Base-by-base conservation (phyloP, 2,113 vertebrate genomes). In the Chroicocephalus ridibundus region DNA sequence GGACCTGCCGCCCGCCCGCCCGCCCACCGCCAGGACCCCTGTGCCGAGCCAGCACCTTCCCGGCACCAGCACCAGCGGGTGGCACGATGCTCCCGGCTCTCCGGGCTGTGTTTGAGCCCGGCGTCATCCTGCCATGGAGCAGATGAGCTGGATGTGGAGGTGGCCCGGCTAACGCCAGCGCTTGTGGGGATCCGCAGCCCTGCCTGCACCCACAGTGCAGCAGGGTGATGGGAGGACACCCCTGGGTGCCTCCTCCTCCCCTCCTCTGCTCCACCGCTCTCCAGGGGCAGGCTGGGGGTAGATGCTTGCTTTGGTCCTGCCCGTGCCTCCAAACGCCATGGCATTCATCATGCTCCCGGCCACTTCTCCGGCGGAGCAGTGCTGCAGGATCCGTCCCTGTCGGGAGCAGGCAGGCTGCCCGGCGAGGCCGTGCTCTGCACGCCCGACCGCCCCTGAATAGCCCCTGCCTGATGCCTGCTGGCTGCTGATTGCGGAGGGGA, bases 331-430 rank as follows among this genome's bases (percentile, higher is more conserved):
- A 51, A 52, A 80, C 15, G n/a, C 52, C 0, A 4, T 16, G 31
- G 19, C 31, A 26, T 93, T 60, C 55, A 27, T 16, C 27, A 20
- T 0, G 0, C 13, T 83, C 49, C 34, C 7, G 3, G 5, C 7
- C 51, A 7, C 9, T 66, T 51, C 34, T 34, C 19, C 8, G 2
- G 12, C 0, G 2, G 60, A 46, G 7, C 32, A 0, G 0, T 26
- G 79, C 83, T 55, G 22, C 80, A 81, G 93, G 60, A 69, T 70
- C 18, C 11, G 0, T 81, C 64, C 25, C 72, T 40, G 60, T 15
- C 1, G 0, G 76, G 49, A 2, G 6, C 44, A 49, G 72, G 49
- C 44, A 26, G 6, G 7, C 15, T 90, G 62, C 74, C 46, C 1
- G 0, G 42, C 3, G 5, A 68, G 68, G 68, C 36, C 1, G 0